A percentile compares a stretch with the other conserved stretches of the same genome.
Conservation (phyloP, 2,888 invertebrate species). For the Drosophila engyochracea region DNA sequence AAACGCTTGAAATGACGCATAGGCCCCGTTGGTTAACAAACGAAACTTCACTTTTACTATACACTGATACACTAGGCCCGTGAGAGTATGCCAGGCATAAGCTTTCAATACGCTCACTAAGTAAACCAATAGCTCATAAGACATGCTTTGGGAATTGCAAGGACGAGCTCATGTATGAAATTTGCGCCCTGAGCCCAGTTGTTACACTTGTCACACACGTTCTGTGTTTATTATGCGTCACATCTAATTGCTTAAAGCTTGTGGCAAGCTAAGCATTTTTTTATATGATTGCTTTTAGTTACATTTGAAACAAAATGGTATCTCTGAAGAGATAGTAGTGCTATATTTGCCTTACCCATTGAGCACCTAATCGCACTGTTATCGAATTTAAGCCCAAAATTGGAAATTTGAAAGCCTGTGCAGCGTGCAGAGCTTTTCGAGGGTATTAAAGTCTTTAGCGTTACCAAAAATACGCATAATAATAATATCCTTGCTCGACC, state of each 20-base stretch:
- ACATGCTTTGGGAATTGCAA: constrained; percentile 43
- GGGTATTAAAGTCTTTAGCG: constrained; percentile 53
- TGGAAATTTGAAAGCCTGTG: constrained; percentile 21
- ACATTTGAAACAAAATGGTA: not conserved
- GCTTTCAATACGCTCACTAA: not conserved
- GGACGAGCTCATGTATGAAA: constrained; percentile 38
- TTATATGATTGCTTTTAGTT: not conserved
- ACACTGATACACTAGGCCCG: constrained; percentile 11
- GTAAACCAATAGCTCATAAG: constrained; percentile 6
- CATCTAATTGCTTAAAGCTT: not conserved
- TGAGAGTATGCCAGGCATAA: constrained; percentile 5
- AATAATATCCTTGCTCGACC: constrained; percentile 35
- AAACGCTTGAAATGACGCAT: constrained; percentile 71
- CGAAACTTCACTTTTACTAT: constrained; percentile 24
- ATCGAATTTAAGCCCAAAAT: constrained; percentile 20
- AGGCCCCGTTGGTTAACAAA: constrained; percentile 60
- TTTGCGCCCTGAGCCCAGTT: constrained; percentile 23
- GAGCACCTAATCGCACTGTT: constrained; percentile 23
- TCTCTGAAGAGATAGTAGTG: not conserved
- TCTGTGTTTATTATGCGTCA: not conserved
- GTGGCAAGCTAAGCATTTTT: not conserved
- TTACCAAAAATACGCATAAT: constrained; percentile 39
- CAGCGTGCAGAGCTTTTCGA: constrained; percentile 20
- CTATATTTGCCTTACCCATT: not conserved
- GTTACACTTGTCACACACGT: constrained; percentile 6